A percentile compares a stretch with the other conserved stretches of the same genome.
These are phyloP conservation scores for Oreocharis arfaki DNA, from an alignment of 2,113 vertebrate genomes.

Conservation along the genomic window DNA sequence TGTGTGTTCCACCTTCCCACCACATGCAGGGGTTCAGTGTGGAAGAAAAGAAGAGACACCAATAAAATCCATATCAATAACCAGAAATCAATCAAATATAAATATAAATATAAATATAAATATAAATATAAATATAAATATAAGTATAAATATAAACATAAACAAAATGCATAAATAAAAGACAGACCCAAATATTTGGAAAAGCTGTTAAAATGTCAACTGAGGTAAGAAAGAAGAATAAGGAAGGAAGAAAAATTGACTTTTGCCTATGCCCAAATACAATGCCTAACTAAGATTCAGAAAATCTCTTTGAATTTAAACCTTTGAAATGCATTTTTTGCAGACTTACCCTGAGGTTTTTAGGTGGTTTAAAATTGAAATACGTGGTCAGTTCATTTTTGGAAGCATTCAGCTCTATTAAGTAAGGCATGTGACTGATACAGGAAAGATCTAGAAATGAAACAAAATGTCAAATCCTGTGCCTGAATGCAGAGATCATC, in stretches of 20 bases:
- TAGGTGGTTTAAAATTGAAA: constrained; percentile 84
- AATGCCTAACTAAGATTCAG: background rate
- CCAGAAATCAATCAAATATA: too few species aligned
- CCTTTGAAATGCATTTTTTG: background rate
- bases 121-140: background rate
- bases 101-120: background rate
- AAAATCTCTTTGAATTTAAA: background rate
- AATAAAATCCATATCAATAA: background rate
- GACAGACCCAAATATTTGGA: background rate
- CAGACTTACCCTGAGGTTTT: constrained; percentile 83
- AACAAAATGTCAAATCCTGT: background rate
- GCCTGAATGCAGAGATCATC: background rate
- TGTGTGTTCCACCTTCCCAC: background rate
- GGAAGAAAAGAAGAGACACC: background rate
- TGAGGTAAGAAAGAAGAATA: background rate
- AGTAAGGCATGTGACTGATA: constrained; percentile 85
- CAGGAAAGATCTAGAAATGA: constrained; percentile 85
- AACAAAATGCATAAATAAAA: background rate
- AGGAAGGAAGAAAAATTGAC: background rate
- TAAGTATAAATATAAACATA: background rate
- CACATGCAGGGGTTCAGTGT: background rate
- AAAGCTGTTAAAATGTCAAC: background rate
- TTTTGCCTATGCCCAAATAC: background rate
- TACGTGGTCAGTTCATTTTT: constrained; percentile 81
- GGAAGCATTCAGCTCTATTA: constrained; percentile 82